Base-by-base conservation (phyloP, 2,113 vertebrate species). In the Melierax canorus region DNA sequence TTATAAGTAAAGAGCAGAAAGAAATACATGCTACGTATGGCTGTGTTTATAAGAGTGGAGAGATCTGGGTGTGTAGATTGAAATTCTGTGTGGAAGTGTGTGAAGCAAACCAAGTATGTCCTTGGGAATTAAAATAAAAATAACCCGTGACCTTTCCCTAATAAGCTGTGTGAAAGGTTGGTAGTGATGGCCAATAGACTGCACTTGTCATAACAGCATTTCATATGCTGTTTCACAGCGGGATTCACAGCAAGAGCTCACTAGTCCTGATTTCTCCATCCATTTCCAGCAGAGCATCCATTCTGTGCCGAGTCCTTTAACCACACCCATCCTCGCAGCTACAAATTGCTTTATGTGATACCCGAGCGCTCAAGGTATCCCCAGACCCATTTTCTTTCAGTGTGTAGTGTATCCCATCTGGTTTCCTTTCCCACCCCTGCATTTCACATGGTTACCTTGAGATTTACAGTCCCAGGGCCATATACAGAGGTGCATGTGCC, bases 111-210 rank as follows among this genome's bases (percentile, higher is more conserved):
- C 45, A 90, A 92, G 50, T 55, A 59, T 50, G 27, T 86, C 93
- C 88, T 90, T 80, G 85, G 81, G 88, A 93, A 93, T 94, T 69
- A 90, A 83, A 92, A 93, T 58, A 90, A 96, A 96, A 92, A 95
- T 90, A 96, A 94, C 69, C 69, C 2, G 0, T 92, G 96, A 88
- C 94, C 96, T 96, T 96, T 95, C 87, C 88, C 63, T 94, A 96
- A 96, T 58, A 90, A 97, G 77, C 77, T 95, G n/a, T 93, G 82
- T 90, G 93, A 95, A 95, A 95, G 90, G 93, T 96, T 93, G 67
- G 29, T 86, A 80, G 82, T 90, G 93, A 96, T 80, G 92, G 81
- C 45, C 95, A 74, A 62, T 88, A 92, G 71, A 48, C 63, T 86
- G 82, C 63, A 77, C 88, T 96, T 95, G 88, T 92, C 87, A 69